Conservation (phyloP, 1,140 invertebrate genomes). For the Copidosoma floridanum region DNA sequence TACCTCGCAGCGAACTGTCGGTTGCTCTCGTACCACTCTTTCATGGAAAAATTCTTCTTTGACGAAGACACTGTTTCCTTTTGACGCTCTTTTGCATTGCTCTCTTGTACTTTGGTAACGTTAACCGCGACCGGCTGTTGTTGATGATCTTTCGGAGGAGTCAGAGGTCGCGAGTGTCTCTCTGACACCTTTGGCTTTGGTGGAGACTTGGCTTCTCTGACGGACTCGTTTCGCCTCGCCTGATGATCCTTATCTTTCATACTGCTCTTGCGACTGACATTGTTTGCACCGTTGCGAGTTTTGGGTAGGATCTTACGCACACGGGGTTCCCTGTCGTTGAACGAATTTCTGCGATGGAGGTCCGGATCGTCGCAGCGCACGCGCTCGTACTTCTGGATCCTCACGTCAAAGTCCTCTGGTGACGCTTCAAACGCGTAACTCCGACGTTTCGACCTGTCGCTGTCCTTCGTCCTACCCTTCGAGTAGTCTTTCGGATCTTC, state of each 20-base stretch:
- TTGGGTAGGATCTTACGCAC: conserved; percentile 21
- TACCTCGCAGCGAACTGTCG: conserved; percentile 35
- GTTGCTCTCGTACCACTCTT: conserved; percentile 45
- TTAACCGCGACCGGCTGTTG: neutral
- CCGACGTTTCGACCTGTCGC: conserved; percentile 28
- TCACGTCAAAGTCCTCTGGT: conserved; percentile 36
- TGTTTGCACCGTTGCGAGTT: neutral
- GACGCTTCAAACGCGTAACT: conserved; percentile 31
- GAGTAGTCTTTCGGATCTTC: conserved; percentile 1
- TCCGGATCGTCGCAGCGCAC: conserved; percentile 13
- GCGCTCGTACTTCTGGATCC: conserved; percentile 38
- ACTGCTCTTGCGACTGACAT: conserved; percentile 18
- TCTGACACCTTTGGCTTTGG: conserved; percentile 24
- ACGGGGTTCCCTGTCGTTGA: conserved; percentile 20
- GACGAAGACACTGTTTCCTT: neutral
- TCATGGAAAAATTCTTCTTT: conserved; percentile 26
- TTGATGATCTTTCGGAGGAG: conserved; percentile 36
- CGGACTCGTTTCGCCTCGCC: conserved; percentile 14
- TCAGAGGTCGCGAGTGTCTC: conserved; percentile 45
- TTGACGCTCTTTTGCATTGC: conserved; percentile 17
- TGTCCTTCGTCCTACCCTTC: conserved; percentile 23
- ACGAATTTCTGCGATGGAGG: conserved; percentile 22
- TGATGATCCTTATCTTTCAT: conserved; percentile 15
- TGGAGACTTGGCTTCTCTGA: conserved; percentile 9
- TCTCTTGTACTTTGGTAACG: neutral